Base-by-base conservation (phyloP, 2,113 vertebrate genomes). In the Bambusicola thoracicus region DNA sequence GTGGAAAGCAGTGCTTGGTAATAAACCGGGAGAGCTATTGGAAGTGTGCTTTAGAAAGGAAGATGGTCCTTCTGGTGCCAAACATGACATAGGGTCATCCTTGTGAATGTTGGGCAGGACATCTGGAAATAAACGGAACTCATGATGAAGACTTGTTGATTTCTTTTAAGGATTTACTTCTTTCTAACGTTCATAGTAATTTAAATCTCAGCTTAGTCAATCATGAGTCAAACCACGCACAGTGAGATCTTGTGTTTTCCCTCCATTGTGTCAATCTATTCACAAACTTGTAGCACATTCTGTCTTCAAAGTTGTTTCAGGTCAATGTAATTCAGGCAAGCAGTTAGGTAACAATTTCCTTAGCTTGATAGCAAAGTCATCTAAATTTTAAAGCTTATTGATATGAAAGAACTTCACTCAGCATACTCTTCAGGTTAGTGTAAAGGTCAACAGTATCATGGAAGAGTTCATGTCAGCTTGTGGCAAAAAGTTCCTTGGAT, bases 391-490 rank as follows among this genome's bases (percentile, higher is more conserved):
- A 75, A 76, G 25, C n/a, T 79, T 36, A 10, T 4, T 51, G n/a
- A 68, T 63, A 66, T 48, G 53, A 68, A 75, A 70, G 56, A 81
- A 32, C 40, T 68, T 84, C 34, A 38, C 72, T 65, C 19, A 65
- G 7, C 20, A 13, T 74, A 38, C 53, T 93, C 70, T 75, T 87
- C 69, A 65, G 19, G 46, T 87, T 81, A 81, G n/a, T 27, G 5
- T 79, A 78, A 94, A 95, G 78, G 74, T 91, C 66, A 91, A 76
- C 81, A 74, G 16, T 49, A 19, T 53, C 20, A n/a, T 78, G 70
- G 62, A 84, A 61, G 66, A 13, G 10, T 48, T 84, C 67, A 6
- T 11, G 30, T 13, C 56, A 65, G 49, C 49, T 36, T 51, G 22
- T 44, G 25, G 6, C 13, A 51, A 66, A 77, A 84, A 7, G 12